These are phyloP conservation scores for Dicranocentrus wangi DNA, from an alignment of 2,888 invertebrate genomes.

Conservation along the genomic window DNA sequence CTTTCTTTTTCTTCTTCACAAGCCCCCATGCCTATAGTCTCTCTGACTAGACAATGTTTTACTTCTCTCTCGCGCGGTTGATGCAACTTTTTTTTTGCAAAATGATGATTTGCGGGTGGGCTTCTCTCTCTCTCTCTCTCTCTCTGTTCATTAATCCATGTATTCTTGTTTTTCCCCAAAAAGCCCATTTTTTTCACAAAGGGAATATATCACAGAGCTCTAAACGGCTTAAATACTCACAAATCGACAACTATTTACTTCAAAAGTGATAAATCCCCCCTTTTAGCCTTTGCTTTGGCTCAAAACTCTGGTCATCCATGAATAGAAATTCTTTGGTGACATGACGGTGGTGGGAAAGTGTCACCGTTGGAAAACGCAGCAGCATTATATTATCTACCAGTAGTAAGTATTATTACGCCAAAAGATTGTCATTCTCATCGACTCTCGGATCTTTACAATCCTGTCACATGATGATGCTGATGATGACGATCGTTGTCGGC, in stretches of 20 bases:
- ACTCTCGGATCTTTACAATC: slow-evolving; percentile 25
- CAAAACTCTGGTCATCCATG: slow-evolving; percentile 21
- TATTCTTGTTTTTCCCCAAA: slow-evolving; percentile 18
- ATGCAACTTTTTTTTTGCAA: no score
- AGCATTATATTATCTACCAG: no score
- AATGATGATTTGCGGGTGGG: slow-evolving; percentile 50
- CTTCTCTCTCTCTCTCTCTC: no score
- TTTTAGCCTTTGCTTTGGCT: slow-evolving; percentile 12
- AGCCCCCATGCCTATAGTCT: neutral
- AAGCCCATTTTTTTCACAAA: slow-evolving; percentile 16
- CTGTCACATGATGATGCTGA: no score
- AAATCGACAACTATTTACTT: slow-evolving; percentile 8
- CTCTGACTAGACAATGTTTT: neutral
- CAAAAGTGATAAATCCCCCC: no score
- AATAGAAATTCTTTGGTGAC: slow-evolving; percentile 39
- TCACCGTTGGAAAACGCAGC: slow-evolving; percentile 40
- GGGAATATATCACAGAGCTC: neutral
- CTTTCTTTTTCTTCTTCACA: no score
- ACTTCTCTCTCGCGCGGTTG: neutral
- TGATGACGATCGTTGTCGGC: slow-evolving; percentile 29
- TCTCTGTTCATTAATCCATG: slow-evolving; percentile 10
- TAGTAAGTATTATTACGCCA: no score
- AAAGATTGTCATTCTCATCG: slow-evolving; percentile 38
- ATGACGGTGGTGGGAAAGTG: slow-evolving; percentile 36
- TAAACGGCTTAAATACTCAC: slow-evolving; percentile 1